Evolutionary conservation across 2,888 invertebrate genomes (phyloP), one percentile per base, ranked within the genome.

Genomic region (Tipula helvola): DNA sequence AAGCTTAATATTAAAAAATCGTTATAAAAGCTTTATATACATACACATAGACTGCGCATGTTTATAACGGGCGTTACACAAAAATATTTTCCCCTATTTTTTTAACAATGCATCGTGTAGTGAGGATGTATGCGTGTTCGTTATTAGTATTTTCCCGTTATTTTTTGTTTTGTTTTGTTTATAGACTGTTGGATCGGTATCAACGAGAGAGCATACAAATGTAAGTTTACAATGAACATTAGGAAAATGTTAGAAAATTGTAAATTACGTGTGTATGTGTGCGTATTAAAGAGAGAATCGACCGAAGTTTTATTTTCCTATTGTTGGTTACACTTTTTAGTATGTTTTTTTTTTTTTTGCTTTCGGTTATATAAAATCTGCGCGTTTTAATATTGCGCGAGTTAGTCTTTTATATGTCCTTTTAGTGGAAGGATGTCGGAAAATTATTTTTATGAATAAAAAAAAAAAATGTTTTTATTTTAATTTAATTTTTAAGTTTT

Each of bases 321-420:
- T 39, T 84, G 84, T 84, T 84, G 84, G 84, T 39, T 84, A 84
- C 85, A 42, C 85, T 85, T 71, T 85, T 39, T 28, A 1, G 28
- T 28, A 28, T 1, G 1, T 28, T 28, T 28, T 28, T 28, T 28
- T 1, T 28, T 28, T 28, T 28, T 28, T 28, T n/a, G n/a, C n/a
- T 28, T 85, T 85, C 85, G 16, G 44, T 85, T 85, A 85, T 85
- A 85, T 84, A 84, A 86, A 86, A 86, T 57, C 86, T 86, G 86
- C 86, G 86, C 86, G 86, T 86, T 57, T 57, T 36, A 57, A 7
- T 57, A 36, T 52, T 86, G 86, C 86, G 86, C 86, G 86, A 86
- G 86, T 86, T 86, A 86, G 86, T 86, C 86, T 86, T 52, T 86
- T 57, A 52, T 57, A 86, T 36, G 57, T 86, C 86, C 86, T 86